Conservation (phyloP, 2,113 vertebrate genomes). For the Phylloscopus whistleri region DNA sequence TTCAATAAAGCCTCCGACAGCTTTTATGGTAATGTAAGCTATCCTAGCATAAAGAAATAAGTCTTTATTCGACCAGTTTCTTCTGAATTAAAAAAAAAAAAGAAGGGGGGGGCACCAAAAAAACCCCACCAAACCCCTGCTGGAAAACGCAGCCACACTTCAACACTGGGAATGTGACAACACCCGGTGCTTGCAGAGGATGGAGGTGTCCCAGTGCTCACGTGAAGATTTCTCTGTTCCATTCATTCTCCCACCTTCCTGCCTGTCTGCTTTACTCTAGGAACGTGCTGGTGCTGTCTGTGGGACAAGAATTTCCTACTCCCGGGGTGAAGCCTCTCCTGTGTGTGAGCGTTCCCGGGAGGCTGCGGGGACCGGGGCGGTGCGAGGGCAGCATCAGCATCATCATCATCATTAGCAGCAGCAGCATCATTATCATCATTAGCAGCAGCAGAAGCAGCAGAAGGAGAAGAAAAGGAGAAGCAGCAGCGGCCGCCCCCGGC, state of each 20-base stretch:
- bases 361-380: rapidly evolving
- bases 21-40: rapidly evolving
- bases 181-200: not conserved
- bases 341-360: rapidly evolving
- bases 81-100: not conserved
- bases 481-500: not conserved
- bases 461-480: not conserved
- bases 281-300: not conserved
- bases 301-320: rapidly evolving
- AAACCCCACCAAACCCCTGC: too few relatives aligned
- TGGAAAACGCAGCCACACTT: not conserved
- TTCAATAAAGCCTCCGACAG: not conserved
- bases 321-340: not conserved
- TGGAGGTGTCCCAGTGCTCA: rapidly evolving
- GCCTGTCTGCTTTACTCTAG: not conserved
- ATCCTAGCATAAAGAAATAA: not conserved
- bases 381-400: not conserved
- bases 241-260: not conserved
- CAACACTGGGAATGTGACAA: not conserved
- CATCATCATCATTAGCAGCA: too few relatives aligned
- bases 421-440: rapidly evolving
- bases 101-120: too few relatives aligned
- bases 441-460: not conserved
- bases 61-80: not conserved
- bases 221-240: not conserved